Base-by-base conservation (phyloP, 2,888 invertebrate genomes). In the Drosophila quinaria region DNA sequence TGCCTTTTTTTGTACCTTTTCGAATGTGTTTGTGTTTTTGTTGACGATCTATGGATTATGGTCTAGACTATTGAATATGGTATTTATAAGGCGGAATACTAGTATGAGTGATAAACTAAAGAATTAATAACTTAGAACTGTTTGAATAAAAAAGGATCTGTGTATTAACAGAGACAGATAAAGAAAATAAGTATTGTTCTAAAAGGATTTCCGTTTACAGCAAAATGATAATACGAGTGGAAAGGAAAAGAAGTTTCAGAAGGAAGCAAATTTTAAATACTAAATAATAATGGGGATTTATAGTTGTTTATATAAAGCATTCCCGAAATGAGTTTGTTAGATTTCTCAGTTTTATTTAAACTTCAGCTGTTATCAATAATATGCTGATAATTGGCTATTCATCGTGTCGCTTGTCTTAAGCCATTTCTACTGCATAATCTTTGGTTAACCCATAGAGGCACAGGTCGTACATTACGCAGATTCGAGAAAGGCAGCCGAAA, bases 31-130 rank as follows among this genome's bases (percentile, higher is more conserved):
- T 58, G 67, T 72, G 19, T 67, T 49, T 70, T 63, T 70, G 82
- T 76, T 52, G 35, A 41, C 67, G 56, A 64, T 69, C 67, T 60
- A 49, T 70, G 65, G 77, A 37, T 50, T 65, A 62, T 64, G 41
- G 46, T 35, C 33, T 39, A 47, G 52, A 65, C 78, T 65, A 62
- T 69, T 62, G 55, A 78, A 66, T 66, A 68, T 69, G 51, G 59
- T 54, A 55, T 78, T 69, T 70, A 62, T 66, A 76, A 66, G 42
- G 51, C 47, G 41, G 49, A 46, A 33, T 22, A 6, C 35, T 6
- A 19, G 50, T 25, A 29, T 49, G 41, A 50, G 61, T 54, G 58
- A 75, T 75, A 76, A 75, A 75, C 46, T 64, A 10, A 4, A 33
- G 29, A 76, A 59, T 78, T 73, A 49, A 76, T 78, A 64, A 50